Percentiles rank a stretch among this genome's conserved stretches.
Evolutionary conservation across 1,140 invertebrate species (phyloP).

Genomic region (Anagrus nilaparvatae): DNA sequence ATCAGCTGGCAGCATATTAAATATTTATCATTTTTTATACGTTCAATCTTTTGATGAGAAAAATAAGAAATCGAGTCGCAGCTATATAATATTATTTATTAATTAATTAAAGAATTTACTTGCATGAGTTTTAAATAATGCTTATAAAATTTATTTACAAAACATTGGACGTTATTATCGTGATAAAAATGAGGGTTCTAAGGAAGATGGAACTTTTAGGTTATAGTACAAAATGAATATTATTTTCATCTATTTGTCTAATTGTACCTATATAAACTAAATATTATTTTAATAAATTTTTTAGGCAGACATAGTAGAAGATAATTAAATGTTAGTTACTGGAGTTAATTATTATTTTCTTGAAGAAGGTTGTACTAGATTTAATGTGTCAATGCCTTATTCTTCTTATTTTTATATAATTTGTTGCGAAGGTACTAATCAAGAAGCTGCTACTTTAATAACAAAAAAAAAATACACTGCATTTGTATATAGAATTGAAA

Average conservation of each 20-base stretch:
- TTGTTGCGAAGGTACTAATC: conserved; percentile 63
- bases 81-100: neutral
- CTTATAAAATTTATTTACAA: conserved; percentile 11
- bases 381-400: conserved; percentile 88
- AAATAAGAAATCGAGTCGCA: neutral
- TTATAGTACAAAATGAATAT: conserved; percentile 13
- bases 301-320: conserved; percentile 90
- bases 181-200: conserved; percentile 15
- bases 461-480: conserved; percentile 82
- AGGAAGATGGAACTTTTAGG: conserved; percentile 19
- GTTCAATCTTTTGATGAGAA: conserved; percentile 1
- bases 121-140: neutral
- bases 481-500: conserved; percentile 65
- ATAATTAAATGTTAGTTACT: conserved; percentile 81
- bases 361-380: conserved; percentile 87
- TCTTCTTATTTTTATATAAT: conserved; percentile 89
- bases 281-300: conserved; percentile 18
- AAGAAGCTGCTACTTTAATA: conserved; percentile 82
- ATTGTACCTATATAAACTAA: conserved; percentile 4
- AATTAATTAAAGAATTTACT: neutral
- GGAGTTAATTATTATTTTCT: conserved; percentile 96
- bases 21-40: conserved; percentile 6
- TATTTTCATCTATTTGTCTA: neutral
- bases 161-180: conserved; percentile 28
- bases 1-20: too few species aligned